Conservation (phyloP, 2,888 invertebrate genomes). For the Stegophylla sp. region DNA sequence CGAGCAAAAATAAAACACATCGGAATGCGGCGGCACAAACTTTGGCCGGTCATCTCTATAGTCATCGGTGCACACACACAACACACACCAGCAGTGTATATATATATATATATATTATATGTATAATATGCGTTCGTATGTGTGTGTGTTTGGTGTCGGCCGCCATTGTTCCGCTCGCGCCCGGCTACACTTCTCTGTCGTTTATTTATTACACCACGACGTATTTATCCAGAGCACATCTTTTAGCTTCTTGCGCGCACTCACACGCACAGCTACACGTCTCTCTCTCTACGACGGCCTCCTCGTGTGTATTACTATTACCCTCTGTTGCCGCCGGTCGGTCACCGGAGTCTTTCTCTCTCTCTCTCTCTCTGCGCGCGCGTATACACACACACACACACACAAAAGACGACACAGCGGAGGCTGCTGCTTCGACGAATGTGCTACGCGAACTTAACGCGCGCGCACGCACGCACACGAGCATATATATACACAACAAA, state of each 20-base stretch:
- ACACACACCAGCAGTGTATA: neutral
- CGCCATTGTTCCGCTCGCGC: constrained; percentile 44
- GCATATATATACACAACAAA: neutral
- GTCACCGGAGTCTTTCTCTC: no score
- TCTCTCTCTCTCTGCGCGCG: neutral
- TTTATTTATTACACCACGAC: constrained; percentile 36
- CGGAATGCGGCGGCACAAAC: constrained; percentile 49
- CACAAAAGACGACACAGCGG: constrained; percentile 28
- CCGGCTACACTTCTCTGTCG: constrained; percentile 41
- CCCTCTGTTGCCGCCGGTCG: neutral
- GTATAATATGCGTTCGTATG: neutral
- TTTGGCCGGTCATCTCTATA: constrained; percentile 43
- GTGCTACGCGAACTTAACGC: constrained; percentile 50
- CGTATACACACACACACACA: neutral
- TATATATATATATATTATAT: no score
- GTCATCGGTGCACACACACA: constrained; percentile 5
- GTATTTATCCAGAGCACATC: constrained; percentile 58
- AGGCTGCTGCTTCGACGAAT: constrained; percentile 18
- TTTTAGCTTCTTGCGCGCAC: constrained; percentile 52
- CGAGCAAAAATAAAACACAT: constrained; percentile 54
- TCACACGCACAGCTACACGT: constrained; percentile 36
- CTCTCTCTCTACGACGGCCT: neutral
- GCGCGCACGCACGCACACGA: constrained; percentile 10
- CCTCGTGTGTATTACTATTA: neutral
- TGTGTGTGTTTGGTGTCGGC: constrained; percentile 4